Base-by-base conservation (phyloP, 2,113 vertebrate genomes). In the Phodopus roborovskii region DNA sequence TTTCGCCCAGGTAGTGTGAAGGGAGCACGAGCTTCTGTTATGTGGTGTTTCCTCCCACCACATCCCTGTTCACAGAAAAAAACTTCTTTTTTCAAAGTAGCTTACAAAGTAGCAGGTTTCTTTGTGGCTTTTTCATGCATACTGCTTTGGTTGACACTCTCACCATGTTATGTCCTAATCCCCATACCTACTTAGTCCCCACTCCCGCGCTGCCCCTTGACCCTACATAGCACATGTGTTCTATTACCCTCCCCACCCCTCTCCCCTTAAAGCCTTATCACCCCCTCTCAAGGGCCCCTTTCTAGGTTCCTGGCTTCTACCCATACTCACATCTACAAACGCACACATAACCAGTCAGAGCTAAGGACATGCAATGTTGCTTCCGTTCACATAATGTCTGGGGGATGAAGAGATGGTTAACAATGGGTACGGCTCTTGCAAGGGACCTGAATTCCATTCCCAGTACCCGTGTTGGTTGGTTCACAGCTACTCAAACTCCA, bases 51-150 rank as follows among this genome's bases (percentile, higher is more conserved):
- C 68, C 48, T 33, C 39, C 78, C 53, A 42, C 60, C 71, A 78
- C 39, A 33, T 42, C 39, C 58, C n/a, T n/a, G n/a, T n/a, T n/a
- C n/a, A n/a, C n/a, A n/a, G n/a, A n/a, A n/a, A n/a, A n/a, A n/a
- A n/a, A n/a, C n/a, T n/a, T n/a, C n/a, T 56, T 56, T 56, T 56
- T 56, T 56, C 53, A 50, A 42, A 58, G 5, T 81, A 86, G 64
- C 84, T 86, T 86, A 70, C 84, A 86, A 85, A 85, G 83, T 66
- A 66, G 17, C 83, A 85, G 62, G 42, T 85, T 85, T 66, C 83
- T 68, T 66, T 70, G 64, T 68, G 84, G 84, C 45, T 86, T 86
- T 86, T 24, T 12, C 4, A 8, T 48, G 9, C 12, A 15, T 22
- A 36, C 84, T 50, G 64, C 50, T 70, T 68, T 86, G 64, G 84